Evolutionary conservation across 2,888 invertebrate genomes (phyloP).

Genomic region (Erannis defoliaria): DNA sequence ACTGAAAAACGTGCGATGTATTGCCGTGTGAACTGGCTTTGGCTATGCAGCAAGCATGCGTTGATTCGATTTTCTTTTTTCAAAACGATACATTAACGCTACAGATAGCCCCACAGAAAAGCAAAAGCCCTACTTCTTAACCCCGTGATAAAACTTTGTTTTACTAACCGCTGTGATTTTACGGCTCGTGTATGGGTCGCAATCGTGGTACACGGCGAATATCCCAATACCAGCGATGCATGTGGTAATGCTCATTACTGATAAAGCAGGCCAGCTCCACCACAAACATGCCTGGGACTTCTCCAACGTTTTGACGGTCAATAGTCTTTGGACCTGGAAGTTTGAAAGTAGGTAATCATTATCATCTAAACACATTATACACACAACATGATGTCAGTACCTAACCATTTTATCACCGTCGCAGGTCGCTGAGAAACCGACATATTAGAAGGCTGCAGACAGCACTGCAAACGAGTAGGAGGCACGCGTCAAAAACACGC

Average conservation of each 20-base stretch:
- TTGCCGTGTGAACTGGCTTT: no score
- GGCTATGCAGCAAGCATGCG: slow-evolving; percentile 16
- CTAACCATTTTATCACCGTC: no score
- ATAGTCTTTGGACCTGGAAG: slow-evolving; percentile 88
- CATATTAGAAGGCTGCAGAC: no score
- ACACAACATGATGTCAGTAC: no score
- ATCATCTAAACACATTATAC: no score
- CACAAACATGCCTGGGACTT: slow-evolving; percentile 91
- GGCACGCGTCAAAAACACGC: no score
- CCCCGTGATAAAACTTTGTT: slow-evolving; percentile 1
- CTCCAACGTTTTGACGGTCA: slow-evolving; percentile 90
- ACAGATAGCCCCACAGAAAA: neutral
- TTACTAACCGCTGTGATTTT: slow-evolving; percentile 86
- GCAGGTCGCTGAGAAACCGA: no score
- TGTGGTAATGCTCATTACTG: slow-evolving; percentile 90
- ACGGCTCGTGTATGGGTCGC: slow-evolving; percentile 91
- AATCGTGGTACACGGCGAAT: slow-evolving; percentile 92
- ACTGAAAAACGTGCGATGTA: no score
- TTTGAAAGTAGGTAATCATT: neutral
- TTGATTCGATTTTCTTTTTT: neutral
- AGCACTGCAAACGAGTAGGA: no score
- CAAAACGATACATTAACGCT: neutral
- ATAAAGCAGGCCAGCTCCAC: slow-evolving; percentile 93
- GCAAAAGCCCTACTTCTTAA: no score
- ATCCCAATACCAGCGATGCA: slow-evolving; percentile 93